Base-by-base conservation (phyloP, 1,140 invertebrate genomes). In the Macrocentrus cingulum region DNA sequence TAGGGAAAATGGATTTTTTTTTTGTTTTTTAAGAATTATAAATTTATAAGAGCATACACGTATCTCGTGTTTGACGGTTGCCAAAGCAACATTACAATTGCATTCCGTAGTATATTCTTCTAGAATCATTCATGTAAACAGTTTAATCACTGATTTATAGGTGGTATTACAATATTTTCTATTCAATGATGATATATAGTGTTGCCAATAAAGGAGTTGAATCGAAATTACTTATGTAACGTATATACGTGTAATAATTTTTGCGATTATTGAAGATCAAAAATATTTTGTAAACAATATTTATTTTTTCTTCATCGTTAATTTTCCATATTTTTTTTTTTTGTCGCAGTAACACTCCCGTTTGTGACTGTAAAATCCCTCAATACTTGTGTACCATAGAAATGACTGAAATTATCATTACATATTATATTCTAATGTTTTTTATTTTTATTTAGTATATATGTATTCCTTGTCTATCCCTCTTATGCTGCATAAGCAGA, bases 401-500 rank as follows among this genome's bases (percentile, higher is more conserved):
- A 48, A 50, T 25, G 55, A 50, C 55, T 57, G 55, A 57, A 57
- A 50, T 54, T 54, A 25, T 52, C 20, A 56, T 37, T 46, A 32
- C 13, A 37, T 46, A 50, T 57, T 57, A 50, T 29, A 41, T 49
- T 50, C 22, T 23, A 41, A 46, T 50, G 42, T 18, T 50, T 57
- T 57, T 42, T 50, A 57, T 57, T 57, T 39, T 50, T 2, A 39
- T n/a, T n/a, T n/a, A n/a, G n/a, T n/a, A n/a, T n/a, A n/a, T n/a
- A n/a, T n/a, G n/a, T n/a, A n/a, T 20, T 51, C 11, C 22, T 15
- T 22, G 15, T 51, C 7, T 39, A 7, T n/a, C n/a, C n/a, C n/a
- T n/a, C n/a, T n/a, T n/a, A n/a, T n/a, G n/a, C n/a, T n/a, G n/a
- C n/a, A n/a, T n/a, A n/a, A n/a, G n/a, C n/a, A n/a, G n/a, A n/a